A percentile compares a stretch with the other conserved stretches of the same genome.
Evolutionary conservation across 1,140 invertebrate species (phyloP).

Genomic region (Lepeophtheirus salmonis): DNA sequence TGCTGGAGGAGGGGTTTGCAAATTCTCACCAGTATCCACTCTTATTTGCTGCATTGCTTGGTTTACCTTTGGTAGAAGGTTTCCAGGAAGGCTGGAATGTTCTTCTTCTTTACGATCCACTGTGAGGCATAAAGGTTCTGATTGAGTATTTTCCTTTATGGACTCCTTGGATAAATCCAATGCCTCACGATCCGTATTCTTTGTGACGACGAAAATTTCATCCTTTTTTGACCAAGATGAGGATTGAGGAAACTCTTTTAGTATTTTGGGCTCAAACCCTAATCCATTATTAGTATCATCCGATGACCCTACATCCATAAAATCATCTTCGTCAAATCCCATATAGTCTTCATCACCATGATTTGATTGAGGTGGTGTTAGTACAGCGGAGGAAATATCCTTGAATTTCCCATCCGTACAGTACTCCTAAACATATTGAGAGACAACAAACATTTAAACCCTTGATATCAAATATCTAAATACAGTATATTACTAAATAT

Average conservation of each 20-base stretch:
- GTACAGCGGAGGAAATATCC: not conserved
- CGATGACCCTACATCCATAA: not conserved
- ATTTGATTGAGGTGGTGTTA: not conserved
- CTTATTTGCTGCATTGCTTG: too few relatives aligned
- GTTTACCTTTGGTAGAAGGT: not conserved
- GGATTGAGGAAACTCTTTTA: not conserved
- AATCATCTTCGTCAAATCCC: not conserved
- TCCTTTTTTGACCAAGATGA: not conserved
- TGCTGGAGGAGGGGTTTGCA: not conserved
- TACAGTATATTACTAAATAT: not conserved
- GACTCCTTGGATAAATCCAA: not conserved
- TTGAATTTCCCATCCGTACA: not conserved
- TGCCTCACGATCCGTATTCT: constrained; percentile 18
- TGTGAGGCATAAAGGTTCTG: constrained; percentile 5
- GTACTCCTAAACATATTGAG: not conserved
- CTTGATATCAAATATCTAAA: not conserved
- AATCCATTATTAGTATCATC: not conserved
- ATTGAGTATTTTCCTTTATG: not conserved
- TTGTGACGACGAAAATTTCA: constrained; percentile 16
- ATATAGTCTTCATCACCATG: not conserved
- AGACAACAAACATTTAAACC: not conserved
- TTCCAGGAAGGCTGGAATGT: not conserved
- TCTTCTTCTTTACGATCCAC: not conserved
- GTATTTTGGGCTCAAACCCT: not conserved
- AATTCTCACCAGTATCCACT: too few relatives aligned